Conservation (phyloP, 2,797 vertebrate species). For the Sarcophilus harrisii region DNA sequence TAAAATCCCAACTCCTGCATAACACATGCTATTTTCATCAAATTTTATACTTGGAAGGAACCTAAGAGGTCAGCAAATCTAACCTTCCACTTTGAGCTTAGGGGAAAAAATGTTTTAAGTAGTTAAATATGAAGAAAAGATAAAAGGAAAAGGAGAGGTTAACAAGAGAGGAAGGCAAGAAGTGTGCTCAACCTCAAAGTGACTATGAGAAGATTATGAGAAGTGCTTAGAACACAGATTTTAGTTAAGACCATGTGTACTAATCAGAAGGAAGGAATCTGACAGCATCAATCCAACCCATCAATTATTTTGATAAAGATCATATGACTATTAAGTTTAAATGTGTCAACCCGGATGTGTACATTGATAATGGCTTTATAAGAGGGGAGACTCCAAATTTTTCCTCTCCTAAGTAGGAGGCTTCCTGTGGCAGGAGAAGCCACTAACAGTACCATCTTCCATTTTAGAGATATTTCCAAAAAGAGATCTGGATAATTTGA, state of each 20-base stretch:
- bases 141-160: neutral
- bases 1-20: neutral
- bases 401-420: neutral
- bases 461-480: neutral
- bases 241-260: constrained; percentile 8
- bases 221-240: neutral
- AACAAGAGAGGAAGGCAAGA: neutral
- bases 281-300: neutral
- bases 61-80: neutral
- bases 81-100: neutral
- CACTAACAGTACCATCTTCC: neutral
- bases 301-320: neutral
- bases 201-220: neutral
- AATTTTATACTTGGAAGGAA: neutral
- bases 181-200: neutral
- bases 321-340: constrained; percentile 27
- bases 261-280: neutral
- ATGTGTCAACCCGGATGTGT: constrained; percentile 10
- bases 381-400: neutral
- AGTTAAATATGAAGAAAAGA: neutral
- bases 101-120: neutral
- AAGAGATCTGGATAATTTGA: neutral
- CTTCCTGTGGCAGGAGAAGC: neutral
- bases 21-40: neutral
- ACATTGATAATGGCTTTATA: neutral